Base-by-base conservation (phyloP, 2,797 vertebrate genomes). In the Sebastes baramenuke region DNA sequence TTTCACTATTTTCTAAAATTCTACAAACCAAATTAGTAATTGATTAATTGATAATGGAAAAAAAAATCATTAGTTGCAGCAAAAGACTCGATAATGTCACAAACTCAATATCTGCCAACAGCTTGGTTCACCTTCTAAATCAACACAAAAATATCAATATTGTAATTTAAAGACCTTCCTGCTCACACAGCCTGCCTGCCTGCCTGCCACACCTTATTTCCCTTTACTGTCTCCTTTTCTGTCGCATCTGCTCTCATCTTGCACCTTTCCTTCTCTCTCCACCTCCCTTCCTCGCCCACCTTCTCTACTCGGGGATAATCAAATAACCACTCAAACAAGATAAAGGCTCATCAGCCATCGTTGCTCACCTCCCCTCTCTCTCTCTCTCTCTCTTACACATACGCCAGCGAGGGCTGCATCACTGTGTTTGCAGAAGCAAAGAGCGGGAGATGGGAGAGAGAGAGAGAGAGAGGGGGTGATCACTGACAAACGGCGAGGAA, bases 241-340 rank as follows among this genome's bases (percentile, higher is more conserved):
- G 80, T 88, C 77, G 75, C 87, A 87, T 88, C 88, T 71, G 56
- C 64, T 81, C 79, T 79, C 81, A 77, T 87, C 86, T 79, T 85
- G 64, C 84, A 77, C 77, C 80, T 78, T 81, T 76, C 58, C 69
- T 36, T 52, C 30, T 24, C 36, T 55, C 79, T 59, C 30, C 69
- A 56, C 82, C 42, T 49, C 42, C 42, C 81, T 67, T 76, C 69
- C 64, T 61, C 55, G 1, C 67, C 79, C 61, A 58, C 80, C 73
- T 68, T 59, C 72, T 75, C 61, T 67, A 42, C 84, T 83, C 42
- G 38, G 77, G 67, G 81, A 88, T 93, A 94, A 94, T 93, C 92
- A 90, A 92, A 94, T 94, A 92, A 94, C 83, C 70, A 66, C 81
- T 86, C 87, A 80, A 86, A 93, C 80, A 90, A 87, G 89, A 93